These are phyloP conservation scores for Conus canariensis DNA, from an alignment of 2,888 invertebrate genomes.

Conservation along the genomic window DNA sequence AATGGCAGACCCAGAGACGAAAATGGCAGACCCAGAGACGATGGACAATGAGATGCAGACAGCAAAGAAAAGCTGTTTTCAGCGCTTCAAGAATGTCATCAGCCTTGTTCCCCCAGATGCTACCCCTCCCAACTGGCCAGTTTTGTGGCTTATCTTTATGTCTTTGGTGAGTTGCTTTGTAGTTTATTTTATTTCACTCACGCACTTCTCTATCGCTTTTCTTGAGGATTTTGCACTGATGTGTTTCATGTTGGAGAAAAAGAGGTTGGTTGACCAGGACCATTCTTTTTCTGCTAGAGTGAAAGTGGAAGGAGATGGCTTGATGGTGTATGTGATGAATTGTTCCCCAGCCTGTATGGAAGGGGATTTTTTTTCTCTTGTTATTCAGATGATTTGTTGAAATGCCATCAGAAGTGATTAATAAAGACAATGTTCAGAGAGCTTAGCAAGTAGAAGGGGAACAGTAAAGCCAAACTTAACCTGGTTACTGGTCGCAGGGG, in stretches of 20 bases:
- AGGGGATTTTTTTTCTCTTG: too few species aligned
- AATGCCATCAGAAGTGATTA: too few species aligned
- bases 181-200: neutral
- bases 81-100: conserved; percentile 49
- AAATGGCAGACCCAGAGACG: neutral
- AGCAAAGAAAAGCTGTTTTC: neutral
- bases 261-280: too few species aligned
- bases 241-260: neutral
- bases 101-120: conserved; percentile 59
- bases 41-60: neutral
- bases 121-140: conserved; percentile 62
- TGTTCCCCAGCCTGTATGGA: neutral
- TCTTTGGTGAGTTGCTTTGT: conserved; percentile 49
- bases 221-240: neutral
- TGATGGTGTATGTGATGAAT: neutral
- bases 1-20: too few species aligned
- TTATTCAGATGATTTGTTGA: too few species aligned
- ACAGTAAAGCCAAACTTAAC: too few species aligned
- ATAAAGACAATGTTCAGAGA: too few species aligned
- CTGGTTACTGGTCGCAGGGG: too few species aligned
- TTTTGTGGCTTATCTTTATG: conserved; percentile 59
- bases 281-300: too few species aligned
- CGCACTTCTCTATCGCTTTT: neutral
- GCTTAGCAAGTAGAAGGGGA: too few species aligned
- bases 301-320: neutral